A percentile compares a stretch with the other conserved stretches of the same genome.
phyloP scores from a whole-genome alignment of 2,888 invertebrate species.

The Melieria picta region DNA sequence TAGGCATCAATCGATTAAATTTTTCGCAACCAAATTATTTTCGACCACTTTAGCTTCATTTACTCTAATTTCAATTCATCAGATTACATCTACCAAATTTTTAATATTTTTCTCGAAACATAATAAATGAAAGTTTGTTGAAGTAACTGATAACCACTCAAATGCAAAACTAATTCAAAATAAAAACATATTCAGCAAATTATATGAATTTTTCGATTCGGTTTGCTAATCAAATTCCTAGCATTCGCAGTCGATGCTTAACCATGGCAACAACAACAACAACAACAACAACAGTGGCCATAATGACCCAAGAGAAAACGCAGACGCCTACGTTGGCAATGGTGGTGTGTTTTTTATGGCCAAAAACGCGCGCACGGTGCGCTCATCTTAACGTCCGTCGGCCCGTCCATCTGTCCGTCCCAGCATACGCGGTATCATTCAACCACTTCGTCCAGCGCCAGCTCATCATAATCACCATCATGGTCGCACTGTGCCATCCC shows the following conservation, averaged over 20 bases:
- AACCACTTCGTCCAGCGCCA: too few relatives aligned
- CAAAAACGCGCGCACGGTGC: not conserved
- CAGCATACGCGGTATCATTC: constrained; percentile 14
- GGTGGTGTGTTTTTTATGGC: constrained; percentile 25
- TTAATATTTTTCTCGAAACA: too few relatives aligned
- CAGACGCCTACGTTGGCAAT: constrained; percentile 19
- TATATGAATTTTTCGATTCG: constrained; percentile 45
- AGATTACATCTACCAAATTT: too few relatives aligned
- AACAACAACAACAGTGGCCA: constrained; percentile 26
- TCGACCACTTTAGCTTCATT: too few relatives aligned
- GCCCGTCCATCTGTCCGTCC: constrained; percentile 14
- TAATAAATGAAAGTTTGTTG: too few relatives aligned
- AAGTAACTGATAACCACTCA: too few relatives aligned
- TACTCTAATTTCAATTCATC: too few relatives aligned
- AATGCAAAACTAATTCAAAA: too few relatives aligned
- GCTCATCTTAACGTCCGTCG: not conserved
- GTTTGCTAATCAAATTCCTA: constrained; percentile 56
- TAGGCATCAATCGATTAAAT: too few relatives aligned
- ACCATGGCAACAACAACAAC: too few relatives aligned
- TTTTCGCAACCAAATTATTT: too few relatives aligned
- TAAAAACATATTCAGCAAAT: not conserved
- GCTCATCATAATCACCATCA: too few relatives aligned
- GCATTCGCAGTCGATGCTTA: constrained; percentile 30
- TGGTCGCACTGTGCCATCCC: constrained; percentile 46
- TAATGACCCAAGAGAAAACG: not conserved